Base-by-base conservation (phyloP, 2,888 invertebrate genomes). In the Hoplodrina ambigua region DNA sequence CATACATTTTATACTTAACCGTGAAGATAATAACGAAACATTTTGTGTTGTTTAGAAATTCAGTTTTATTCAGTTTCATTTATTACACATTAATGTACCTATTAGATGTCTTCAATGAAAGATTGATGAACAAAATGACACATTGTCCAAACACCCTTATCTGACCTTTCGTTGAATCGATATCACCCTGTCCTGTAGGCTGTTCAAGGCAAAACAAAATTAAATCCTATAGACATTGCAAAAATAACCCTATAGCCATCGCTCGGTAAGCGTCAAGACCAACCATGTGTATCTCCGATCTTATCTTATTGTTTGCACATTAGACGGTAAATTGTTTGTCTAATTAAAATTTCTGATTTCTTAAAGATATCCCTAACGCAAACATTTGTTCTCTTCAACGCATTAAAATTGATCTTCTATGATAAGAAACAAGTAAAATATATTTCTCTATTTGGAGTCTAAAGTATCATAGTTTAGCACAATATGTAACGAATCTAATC, bases 111-210 rank as follows among this genome's bases (percentile, higher is more conserved):
- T 19, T 37, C 53, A 11, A 44, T 50, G 6, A 52, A 65, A 69
- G 54, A 56, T 65, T 74, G 50, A 46, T 57, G 46, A 56, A 50
- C 19, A 54, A 57, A 55, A 30, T 63, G 19, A 55, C 33, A 59
- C 52, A 52, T 44, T 76, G 62, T 71, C 62, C 69, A 71, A 54
- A 30, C 50, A 41, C 58, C 68, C 69, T 74, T 69, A 82, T 74
- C 71, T 86, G 84, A 88, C 88, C 86, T 89, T 86, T 86, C 25
- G 33, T 61, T 57, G 41, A 84, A 88, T 87, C 87, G 80, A 88
- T 87, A 79, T 62, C 41, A 70, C 66, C 67, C 65, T 63, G 52
- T 68, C 44, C 37, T 61, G 60, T 73, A 67, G 70, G 66, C n/a
- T 70, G 68, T 66, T 50, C 56, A 63, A 79, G 54, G 64, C 50